Base-by-base conservation (phyloP, 2,888 invertebrate species). In the Eulithis testata region DNA sequence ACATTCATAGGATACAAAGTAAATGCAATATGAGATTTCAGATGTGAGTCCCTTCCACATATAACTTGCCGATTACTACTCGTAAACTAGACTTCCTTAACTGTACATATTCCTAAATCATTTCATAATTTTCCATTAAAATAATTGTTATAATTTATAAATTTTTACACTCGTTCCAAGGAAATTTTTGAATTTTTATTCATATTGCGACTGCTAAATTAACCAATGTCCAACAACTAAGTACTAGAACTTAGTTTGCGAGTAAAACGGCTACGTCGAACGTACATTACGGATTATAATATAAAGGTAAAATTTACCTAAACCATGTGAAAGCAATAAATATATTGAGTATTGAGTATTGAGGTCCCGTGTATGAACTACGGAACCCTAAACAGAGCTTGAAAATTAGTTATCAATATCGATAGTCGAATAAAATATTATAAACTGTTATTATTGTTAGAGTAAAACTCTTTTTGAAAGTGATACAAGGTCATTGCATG, bases 371-470 rank as follows among this genome's bases (percentile, higher is more conserved):
- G 49, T 49, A 9, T 9, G 21, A 49, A 49, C 11, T 49, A 49
- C 21, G 21, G 49, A 49, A 21, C 49, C 21, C 21, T 47, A 21
- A 37, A 51, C n/a, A 43, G 49, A 40, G 49, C 27, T 31, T 44
- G 3, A 52, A n/a, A 1, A 51, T 59, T 58, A 37, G 53, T 63
- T 63, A 57, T 60, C 56, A 53, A 63, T 63, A 60, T 52, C 63
- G 63, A 47, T 52, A 43, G 50, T 60, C 56, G 47, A 66, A 49
- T 63, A 27, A 57, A 11, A 66, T 12, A 44, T 63, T 66, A 21
- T 43, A 57, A 60, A 12, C 27, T 59, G 63, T 66, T 62, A 51
- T 43, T 59, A 45, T 7, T 56, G 55, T 49, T 54, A 52, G 55
- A 54, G 63, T 63, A 27, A 11, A 57, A 54, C 49, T 60, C 59